Evolutionary conservation across 2,113 vertebrate genomes (phyloP).

Genomic region (Azemiops feae): DNA sequence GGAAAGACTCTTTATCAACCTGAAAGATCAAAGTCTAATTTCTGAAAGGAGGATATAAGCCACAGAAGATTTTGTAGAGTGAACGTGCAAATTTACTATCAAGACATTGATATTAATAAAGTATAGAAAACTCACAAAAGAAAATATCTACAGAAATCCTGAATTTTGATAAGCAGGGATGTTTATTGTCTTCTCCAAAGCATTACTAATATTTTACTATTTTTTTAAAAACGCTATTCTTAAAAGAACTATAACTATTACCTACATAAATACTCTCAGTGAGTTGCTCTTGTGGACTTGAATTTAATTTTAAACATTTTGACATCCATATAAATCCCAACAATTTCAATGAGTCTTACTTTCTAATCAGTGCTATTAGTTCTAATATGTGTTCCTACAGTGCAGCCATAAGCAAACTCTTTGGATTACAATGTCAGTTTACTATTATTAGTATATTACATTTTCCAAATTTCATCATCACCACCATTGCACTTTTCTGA

Average conservation of each 20-base stretch:
- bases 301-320: background rate
- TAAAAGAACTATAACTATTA: background rate
- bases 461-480: slow-evolving; percentile 3
- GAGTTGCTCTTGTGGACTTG: background rate
- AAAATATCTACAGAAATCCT: background rate
- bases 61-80: background rate
- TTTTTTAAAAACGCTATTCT: background rate
- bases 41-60: background rate
- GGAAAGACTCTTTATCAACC: background rate
- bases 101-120: background rate
- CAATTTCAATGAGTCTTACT: background rate
- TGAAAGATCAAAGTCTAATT: background rate
- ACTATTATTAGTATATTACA: background rate
- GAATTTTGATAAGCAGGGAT: background rate
- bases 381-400: background rate
- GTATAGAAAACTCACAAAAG: background rate
- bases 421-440: background rate
- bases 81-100: background rate
- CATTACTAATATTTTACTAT: background rate
- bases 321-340: background rate
- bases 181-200: background rate
- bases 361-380: background rate
- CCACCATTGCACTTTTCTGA: background rate
- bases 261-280: background rate
- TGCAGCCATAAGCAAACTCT: background rate